Percentiles rank a stretch among this genome's conserved stretches.
phyloP scores from a whole-genome alignment of 1,140 invertebrate genomes.

The Rhyacophila brunnea region DNA sequence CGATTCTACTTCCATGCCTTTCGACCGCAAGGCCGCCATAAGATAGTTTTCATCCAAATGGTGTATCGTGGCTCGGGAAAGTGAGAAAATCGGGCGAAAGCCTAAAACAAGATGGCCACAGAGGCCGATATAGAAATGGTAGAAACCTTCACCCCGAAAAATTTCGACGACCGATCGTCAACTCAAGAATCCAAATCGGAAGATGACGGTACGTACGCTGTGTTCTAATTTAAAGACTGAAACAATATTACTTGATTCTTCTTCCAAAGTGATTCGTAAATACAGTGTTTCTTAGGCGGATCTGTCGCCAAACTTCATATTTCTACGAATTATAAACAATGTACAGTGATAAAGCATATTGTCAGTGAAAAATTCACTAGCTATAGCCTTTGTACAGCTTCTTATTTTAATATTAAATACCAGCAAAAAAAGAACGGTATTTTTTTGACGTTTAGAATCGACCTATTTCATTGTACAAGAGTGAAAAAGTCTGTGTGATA shows the following conservation, averaged over 20 bases:
- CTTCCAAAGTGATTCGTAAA: constrained; percentile 1
- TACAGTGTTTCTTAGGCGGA: too few relatives aligned
- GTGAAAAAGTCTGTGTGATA: neutral
- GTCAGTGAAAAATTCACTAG: too few relatives aligned
- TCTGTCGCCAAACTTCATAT: neutral
- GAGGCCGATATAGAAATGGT: constrained; percentile 56
- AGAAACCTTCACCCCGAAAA: constrained; percentile 42
- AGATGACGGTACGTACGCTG: constrained; percentile 48
- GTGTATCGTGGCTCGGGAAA: constrained; percentile 12
- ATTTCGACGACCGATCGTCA: constrained; percentile 39
- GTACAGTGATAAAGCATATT: too few relatives aligned
- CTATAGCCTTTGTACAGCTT: neutral
- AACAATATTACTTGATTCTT: neutral
- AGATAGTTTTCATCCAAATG: constrained; percentile 18
- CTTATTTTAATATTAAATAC: neutral
- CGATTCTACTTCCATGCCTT: constrained; percentile 8
- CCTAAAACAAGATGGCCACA: constrained; percentile 28
- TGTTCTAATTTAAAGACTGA: constrained; percentile 11
- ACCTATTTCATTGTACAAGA: constrained; percentile 6
- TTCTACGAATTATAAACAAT: too few relatives aligned
- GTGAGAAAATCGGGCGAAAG: constrained; percentile 17
- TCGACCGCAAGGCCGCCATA: constrained; percentile 8
- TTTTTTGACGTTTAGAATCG: neutral
- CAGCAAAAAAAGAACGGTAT: neutral
- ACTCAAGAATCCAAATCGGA: constrained; percentile 45